A percentile compares a stretch with the other conserved stretches of the same genome.
Evolutionary conservation across 2,113 vertebrate genomes (phyloP).

Genomic region (Pogona vitticeps): DNA sequence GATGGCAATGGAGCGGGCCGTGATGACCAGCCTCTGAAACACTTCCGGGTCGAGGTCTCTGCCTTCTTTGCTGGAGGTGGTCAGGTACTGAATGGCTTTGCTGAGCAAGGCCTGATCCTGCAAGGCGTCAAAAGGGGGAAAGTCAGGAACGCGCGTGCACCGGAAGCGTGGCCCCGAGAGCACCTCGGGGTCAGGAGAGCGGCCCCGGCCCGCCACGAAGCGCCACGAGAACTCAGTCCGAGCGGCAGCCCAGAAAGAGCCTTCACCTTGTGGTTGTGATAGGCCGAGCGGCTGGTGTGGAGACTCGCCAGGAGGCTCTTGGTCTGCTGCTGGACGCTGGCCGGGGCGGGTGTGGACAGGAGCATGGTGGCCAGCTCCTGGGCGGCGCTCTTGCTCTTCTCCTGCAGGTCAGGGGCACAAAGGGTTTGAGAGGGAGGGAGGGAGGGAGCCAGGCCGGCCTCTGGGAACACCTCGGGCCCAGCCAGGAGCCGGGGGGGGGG

Average conservation of each 20-base stretch:
- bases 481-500: not conserved
- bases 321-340: constrained; percentile 96
- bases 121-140: not conserved
- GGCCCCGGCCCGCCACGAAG: too few species aligned
- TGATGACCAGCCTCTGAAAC: constrained; percentile 96
- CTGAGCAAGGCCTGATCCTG: constrained; percentile 97
- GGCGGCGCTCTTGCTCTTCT: constrained; percentile 91
- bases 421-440: constrained; percentile 12
- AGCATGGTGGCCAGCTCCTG: constrained; percentile 93
- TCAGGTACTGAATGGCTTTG: constrained; percentile 96
- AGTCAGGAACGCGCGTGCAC: too few species aligned
- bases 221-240: too few species aligned
- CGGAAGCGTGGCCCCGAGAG: too few species aligned
- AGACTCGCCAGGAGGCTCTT: constrained; percentile 96
- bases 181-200: too few species aligned
- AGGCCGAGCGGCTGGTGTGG: constrained; percentile 94
- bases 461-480: not conserved
- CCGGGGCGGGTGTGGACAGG: constrained; percentile 92
- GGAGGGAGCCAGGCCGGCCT: too few species aligned
- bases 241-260: not conserved
- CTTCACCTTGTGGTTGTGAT: constrained; percentile 99
- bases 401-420: constrained; percentile 73
- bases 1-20: constrained; percentile 95
- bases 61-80: constrained; percentile 86
- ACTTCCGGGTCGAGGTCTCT: constrained; percentile 95